Evolutionary conservation across 2,113 vertebrate genomes (phyloP).

Genomic region (Gymnocephalus cernua): DNA sequence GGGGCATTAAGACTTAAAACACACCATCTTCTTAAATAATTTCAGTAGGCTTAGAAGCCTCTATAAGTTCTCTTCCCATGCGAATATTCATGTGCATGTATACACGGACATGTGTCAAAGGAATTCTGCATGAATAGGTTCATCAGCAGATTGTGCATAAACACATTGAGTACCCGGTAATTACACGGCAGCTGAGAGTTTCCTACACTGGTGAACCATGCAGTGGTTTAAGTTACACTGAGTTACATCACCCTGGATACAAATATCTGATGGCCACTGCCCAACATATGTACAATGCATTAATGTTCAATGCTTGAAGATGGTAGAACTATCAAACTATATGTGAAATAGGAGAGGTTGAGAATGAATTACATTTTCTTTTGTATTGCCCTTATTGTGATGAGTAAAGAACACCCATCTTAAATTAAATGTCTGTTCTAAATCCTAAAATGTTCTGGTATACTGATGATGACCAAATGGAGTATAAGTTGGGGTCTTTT

Average conservation of each 20-base stretch:
- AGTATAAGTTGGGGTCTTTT: no score
- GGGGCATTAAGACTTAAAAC: background rate
- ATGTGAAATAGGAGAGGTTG: no score
- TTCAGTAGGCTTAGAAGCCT: no score
- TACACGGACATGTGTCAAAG: background rate
- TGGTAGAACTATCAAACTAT: no score
- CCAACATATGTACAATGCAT: background rate
- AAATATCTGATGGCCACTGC: background rate
- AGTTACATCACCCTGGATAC: background rate
- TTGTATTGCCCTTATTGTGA: no score
- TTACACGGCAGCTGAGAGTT: background rate
- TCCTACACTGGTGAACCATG: background rate
- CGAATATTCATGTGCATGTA: background rate
- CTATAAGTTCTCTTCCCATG: background rate
- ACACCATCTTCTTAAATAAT: background rate
- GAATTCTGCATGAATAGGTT: background rate
- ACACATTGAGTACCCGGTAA: background rate
- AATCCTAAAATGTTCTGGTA: no score
- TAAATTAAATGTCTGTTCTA: no score
- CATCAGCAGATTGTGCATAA: background rate
- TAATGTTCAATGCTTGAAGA: background rate
- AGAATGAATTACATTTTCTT: no score
- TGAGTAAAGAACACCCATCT: no score
- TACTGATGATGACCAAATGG: no score
- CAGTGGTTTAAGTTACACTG: background rate